phyloP scores from a whole-genome alignment of 2,888 invertebrate genomes.

The Pollenia angustigena region DNA sequence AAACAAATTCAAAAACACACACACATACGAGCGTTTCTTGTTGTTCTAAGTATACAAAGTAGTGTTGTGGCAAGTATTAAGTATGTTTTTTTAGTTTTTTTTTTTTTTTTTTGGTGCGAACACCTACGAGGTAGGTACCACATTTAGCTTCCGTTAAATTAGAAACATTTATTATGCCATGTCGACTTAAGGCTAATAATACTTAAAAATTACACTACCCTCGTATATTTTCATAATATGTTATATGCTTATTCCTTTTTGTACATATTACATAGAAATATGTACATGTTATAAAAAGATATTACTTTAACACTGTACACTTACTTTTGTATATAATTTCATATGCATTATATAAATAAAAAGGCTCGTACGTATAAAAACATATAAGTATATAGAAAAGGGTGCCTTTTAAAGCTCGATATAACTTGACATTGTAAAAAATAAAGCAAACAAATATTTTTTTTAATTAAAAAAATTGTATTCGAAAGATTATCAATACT shows the following conservation, averaged over 20 bases:
- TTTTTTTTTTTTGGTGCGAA: slow-evolving; percentile 16
- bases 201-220: not conserved
- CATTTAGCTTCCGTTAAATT: not conserved
- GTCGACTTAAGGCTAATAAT: no score
- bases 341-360: not conserved
- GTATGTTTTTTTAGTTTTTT: slow-evolving; percentile 7
- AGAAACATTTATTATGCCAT: no score
- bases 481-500: no score
- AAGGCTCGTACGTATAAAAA: not conserved
- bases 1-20: not conserved
- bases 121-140: not conserved
- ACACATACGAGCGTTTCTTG: no score
- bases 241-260: slow-evolving; percentile 11
- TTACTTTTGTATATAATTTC: not conserved
- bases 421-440: no score
- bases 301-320: slow-evolving; percentile 1
- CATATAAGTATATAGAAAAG: not conserved
- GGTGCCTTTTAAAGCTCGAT: no score
- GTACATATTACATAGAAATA: slow-evolving; percentile 15
- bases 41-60: slow-evolving; percentile 23
- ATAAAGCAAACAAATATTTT: no score
- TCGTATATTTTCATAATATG: not conserved
- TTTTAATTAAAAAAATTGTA: no score
- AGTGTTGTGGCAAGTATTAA: slow-evolving; percentile 33
- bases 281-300: slow-evolving; percentile 1